phyloP scores from a whole-genome alignment of 2,888 invertebrate species.

The Thecophora atra region DNA sequence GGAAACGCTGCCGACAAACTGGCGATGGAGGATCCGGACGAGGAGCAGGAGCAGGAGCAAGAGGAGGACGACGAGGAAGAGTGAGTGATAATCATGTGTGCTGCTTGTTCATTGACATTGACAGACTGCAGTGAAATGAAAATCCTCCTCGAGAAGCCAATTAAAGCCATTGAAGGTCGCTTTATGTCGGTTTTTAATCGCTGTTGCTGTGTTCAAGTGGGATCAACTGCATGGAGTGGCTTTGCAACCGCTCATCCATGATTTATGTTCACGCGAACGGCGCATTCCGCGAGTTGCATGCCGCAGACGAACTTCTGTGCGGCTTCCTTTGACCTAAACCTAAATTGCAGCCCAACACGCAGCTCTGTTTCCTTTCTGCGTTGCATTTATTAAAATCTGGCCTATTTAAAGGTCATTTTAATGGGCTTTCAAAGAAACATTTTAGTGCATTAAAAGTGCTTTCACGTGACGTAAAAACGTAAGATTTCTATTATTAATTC shows the following conservation, averaged over 20 bases:
- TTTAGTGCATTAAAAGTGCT: too few species aligned
- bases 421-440: neutral
- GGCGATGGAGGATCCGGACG: constrained; percentile 54
- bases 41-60: constrained; percentile 69
- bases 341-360: constrained; percentile 61
- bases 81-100: constrained; percentile 1
- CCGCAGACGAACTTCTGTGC: constrained; percentile 33
- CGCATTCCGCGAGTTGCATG: neutral
- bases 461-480: too few species aligned
- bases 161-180: neutral
- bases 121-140: too few species aligned
- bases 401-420: neutral
- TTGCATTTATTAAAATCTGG: neutral
- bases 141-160: neutral
- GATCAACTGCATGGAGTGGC: too few species aligned
- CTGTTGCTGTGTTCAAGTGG: neutral
- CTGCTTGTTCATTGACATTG: neutral
- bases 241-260: neutral
- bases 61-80: constrained; percentile 21
- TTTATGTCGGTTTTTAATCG: neutral
- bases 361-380: constrained; percentile 13
- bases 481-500: too few species aligned
- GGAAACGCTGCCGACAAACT: constrained; percentile 66
- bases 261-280: neutral
- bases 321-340: constrained; percentile 61